Base-by-base conservation (phyloP, 2,888 invertebrate species). In the Machimus rusticus region DNA sequence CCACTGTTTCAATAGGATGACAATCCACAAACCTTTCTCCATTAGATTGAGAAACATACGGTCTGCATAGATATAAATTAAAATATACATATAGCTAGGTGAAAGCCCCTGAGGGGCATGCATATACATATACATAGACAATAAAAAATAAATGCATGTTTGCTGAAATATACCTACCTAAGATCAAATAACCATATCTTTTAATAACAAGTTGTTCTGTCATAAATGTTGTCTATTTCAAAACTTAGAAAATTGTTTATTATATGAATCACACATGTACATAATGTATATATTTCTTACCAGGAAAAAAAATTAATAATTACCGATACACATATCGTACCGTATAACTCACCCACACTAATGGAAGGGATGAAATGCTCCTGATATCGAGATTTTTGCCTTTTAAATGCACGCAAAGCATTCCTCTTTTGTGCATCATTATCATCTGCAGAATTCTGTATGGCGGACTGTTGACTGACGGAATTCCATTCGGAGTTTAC, bases 311-410 rank as follows among this genome's bases (percentile, higher is more conserved):
- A 82, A 82, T 84, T 66, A 51, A 39, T 37, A 78, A 46, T 43
- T 78, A 46, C 78, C 77, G 28, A 23, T 39, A 3, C 14, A 28
- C 23, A 51, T 86, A 87, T 87, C 89, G 85, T 88, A 88, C 87
- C 87, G 76, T 77, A 82, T 19, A 89, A 91, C 91, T 90, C 90
- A 92, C 92, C 93, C 90, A 91, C 91, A 90, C 92, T 92, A 87
- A 92, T 91, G n/a, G 93, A 91, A 28, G 92, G 93, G 74, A 90
- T 87, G 89, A 90, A 90, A 89, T 90, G 89, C 14, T 89, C 87
- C 78, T 90, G 89, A 51, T 23, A 46, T 86, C 89, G 89, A 19
- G 87, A 89, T 89, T 87, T 89, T 86, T 90, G 89, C 9, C 91
- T 90, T 88, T 91, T 92, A 39, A 88, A 84, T 88, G 88, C 66